Conservation (phyloP, 2,113 vertebrate species). For the Eira barbara region DNA sequence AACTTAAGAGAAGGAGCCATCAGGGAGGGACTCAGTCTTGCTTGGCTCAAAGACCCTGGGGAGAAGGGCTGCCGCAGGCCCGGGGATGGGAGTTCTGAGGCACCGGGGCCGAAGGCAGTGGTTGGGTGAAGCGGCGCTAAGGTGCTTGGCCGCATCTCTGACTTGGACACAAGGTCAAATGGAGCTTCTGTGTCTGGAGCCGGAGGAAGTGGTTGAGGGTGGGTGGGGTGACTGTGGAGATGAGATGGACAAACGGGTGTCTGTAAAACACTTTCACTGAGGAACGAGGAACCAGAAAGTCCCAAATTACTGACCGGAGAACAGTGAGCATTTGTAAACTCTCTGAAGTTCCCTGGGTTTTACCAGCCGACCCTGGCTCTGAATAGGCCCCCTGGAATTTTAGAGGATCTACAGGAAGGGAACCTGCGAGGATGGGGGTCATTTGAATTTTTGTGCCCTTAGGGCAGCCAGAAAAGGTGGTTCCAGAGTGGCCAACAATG, state of each 20-base stretch:
- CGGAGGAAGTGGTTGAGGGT: neutral
- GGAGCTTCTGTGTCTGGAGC: neutral
- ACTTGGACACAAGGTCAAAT: neutral
- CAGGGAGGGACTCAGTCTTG: neutral
- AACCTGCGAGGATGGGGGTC: neutral
- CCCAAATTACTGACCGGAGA: neutral
- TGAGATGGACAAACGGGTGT: neutral
- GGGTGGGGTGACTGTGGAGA: neutral
- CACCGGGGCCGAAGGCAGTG: rapidly evolving
- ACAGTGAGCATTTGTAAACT: neutral
- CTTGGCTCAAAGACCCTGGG: neutral
- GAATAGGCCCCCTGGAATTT: neutral
- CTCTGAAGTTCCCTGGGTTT: rapidly evolving
- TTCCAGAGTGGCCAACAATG: neutral
- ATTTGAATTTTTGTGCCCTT: neutral
- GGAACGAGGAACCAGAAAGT: neutral
- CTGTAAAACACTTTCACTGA: neutral
- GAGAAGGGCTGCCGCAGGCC: neutral
- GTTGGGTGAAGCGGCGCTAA: rapidly evolving
- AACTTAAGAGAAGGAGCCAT: rapidly evolving
- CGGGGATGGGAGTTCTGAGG: neutral
- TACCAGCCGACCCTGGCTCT: neutral
- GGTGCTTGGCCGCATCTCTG: rapidly evolving
- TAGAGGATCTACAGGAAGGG: neutral
- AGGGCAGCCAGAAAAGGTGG: neutral